Percentiles rank a stretch among this genome's conserved stretches.
Evolutionary conservation across 1,140 invertebrate species (phyloP).

Genomic region (Amyelois transitella): DNA sequence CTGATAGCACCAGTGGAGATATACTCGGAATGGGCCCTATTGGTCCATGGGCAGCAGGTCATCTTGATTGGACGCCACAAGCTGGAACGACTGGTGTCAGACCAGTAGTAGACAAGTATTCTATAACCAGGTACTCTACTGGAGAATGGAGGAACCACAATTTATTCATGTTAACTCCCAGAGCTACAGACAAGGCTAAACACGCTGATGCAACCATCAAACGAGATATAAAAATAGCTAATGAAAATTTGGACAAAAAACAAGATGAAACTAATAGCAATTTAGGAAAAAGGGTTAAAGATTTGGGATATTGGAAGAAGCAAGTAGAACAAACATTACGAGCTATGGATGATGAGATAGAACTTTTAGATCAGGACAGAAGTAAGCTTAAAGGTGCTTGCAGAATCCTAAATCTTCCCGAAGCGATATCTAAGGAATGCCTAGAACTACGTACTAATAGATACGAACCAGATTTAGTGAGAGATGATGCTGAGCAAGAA

Average conservation of each 20-base stretch:
- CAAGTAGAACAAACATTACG: constrained; percentile 78
- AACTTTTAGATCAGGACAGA: constrained; percentile 77
- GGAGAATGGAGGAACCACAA: constrained; percentile 82
- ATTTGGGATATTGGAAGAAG: constrained; percentile 79
- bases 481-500: constrained; percentile 88
- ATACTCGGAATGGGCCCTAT: constrained; percentile 60
- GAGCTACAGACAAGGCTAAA: constrained; percentile 47
- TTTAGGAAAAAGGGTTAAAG: constrained; percentile 75
- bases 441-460: constrained; percentile 84
- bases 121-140: constrained; percentile 80
- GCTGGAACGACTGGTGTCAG: constrained; percentile 81
- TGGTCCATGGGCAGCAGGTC: constrained; percentile 83
- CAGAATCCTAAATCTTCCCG: constrained; percentile 78
- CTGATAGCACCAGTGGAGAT: constrained; percentile 58
- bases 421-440: constrained; percentile 82
- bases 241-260: constrained; percentile 75
- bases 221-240: constrained; percentile 57
- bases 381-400: constrained; percentile 78
- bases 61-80: constrained; percentile 80
- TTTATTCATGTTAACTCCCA: constrained; percentile 40
- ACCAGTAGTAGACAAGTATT: constrained; percentile 84
- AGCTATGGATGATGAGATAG: constrained; percentile 80
- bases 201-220: constrained; percentile 33
- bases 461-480: constrained; percentile 85
- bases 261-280: constrained; percentile 77